These are phyloP conservation scores for Arbacia lixula DNA, from an alignment of 53 echinoderm and acorn worm species.

Conservation along the genomic window DNA sequence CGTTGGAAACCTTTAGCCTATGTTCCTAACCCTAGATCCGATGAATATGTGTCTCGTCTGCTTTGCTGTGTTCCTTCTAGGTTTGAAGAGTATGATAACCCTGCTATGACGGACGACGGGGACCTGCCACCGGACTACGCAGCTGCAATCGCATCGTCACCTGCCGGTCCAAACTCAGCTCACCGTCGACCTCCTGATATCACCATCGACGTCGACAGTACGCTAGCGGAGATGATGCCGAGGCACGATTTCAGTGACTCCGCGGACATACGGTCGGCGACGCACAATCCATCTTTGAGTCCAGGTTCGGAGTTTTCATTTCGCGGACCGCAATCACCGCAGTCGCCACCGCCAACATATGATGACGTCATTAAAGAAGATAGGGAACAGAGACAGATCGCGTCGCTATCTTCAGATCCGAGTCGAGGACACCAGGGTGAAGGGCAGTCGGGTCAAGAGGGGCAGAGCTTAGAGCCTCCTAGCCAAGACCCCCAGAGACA, in stretches of 20 bases:
- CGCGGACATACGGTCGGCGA: not conserved
- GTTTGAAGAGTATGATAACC: constrained; percentile 40
- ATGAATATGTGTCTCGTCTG: not conserved
- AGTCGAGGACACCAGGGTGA: too few relatives aligned
- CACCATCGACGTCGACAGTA: constrained; percentile 10
- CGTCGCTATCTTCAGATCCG: too few relatives aligned
- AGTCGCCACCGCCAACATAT: constrained; percentile 10
- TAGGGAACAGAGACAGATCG: too few relatives aligned
- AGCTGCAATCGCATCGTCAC: constrained; percentile 23
- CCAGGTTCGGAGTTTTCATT: constrained; percentile 9
- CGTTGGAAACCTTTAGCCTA: too few relatives aligned
- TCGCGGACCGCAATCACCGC: not conserved
- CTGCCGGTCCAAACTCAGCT: not conserved
- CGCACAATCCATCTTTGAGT: not conserved
- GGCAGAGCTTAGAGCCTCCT: too few relatives aligned
- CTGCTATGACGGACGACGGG: not conserved
- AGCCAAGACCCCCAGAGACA: too few relatives aligned
- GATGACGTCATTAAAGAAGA: constrained; percentile 53
- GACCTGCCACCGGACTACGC: constrained; percentile 35
- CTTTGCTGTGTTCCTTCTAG: not conserved
- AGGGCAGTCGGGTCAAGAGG: too few relatives aligned
- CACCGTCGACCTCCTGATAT: constrained; percentile 24
- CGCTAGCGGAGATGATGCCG: too few relatives aligned
- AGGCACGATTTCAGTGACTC: too few relatives aligned
- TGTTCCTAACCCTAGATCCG: too few relatives aligned